Conservation (phyloP, 2,113 vertebrate species). For the Psittacus erithacus region DNA sequence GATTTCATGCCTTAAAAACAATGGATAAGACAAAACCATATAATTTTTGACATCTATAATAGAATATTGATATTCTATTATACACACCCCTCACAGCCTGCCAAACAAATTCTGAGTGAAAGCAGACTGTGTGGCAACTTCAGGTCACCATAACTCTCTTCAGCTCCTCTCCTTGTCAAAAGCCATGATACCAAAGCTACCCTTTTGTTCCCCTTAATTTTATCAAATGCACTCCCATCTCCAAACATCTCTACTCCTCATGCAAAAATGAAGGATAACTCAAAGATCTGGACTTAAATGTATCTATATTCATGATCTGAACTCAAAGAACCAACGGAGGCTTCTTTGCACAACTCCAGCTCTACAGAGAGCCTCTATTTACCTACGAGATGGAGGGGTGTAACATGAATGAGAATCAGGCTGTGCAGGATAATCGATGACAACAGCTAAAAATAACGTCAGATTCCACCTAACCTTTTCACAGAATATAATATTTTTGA, state of each 20-base stretch:
- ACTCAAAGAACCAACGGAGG: neutral
- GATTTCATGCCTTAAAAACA: slow-evolving; percentile 41
- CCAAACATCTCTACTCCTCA: neutral
- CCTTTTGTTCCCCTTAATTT: slow-evolving; percentile 51
- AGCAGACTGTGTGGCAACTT: slow-evolving; percentile 1
- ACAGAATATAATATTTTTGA: neutral
- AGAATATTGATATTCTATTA: neutral
- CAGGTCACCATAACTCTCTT: slow-evolving; percentile 28
- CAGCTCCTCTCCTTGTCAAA: slow-evolving; percentile 35
- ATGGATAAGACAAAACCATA: neutral
- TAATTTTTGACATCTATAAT: neutral
- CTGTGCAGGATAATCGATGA: neutral
- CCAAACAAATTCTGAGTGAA: neutral
- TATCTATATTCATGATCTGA: neutral
- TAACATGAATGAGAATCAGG: accelerated
- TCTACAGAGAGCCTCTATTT: neutral
- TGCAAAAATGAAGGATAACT: neutral
- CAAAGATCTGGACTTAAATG: neutral
- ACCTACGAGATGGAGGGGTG: neutral
- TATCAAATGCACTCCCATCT: neutral
- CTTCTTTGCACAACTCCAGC: neutral
- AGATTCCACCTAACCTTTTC: neutral
- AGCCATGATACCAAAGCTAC: slow-evolving; percentile 20
- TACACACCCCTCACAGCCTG: neutral
- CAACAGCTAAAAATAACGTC: neutral